Conservation (phyloP, 2,888 invertebrate genomes). For the Tachina fera region DNA sequence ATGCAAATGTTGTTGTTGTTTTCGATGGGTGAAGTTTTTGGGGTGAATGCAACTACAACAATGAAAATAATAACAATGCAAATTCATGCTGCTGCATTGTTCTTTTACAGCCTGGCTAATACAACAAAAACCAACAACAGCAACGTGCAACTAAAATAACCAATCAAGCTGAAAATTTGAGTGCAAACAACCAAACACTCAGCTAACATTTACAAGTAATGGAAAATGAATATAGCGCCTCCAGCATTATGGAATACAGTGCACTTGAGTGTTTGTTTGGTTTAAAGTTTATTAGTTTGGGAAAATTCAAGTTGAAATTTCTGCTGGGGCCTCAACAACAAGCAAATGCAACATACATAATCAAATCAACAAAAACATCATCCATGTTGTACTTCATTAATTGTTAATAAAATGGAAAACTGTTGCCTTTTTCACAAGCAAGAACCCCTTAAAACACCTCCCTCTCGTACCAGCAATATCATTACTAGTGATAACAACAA, state of each 20-base stretch:
- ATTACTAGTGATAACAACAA: constrained; percentile 35
- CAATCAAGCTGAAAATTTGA: constrained; percentile 66
- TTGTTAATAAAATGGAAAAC: constrained; percentile 42
- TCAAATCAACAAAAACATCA: background rate
- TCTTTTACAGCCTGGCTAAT: constrained; percentile 55
- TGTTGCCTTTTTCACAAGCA: constrained; percentile 65
- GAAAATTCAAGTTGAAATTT: constrained; percentile 7
- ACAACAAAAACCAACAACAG: constrained; percentile 16
- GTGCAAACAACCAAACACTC: background rate
- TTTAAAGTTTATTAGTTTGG: constrained; percentile 49
- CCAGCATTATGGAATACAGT: constrained; percentile 26
- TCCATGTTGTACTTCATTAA: constrained; percentile 2
- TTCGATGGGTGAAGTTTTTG: constrained; percentile 17
- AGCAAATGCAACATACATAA: background rate
- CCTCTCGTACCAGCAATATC: constrained; percentile 22
- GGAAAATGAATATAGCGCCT: constrained; percentile 60
- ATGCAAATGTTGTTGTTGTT: constrained; percentile 11
- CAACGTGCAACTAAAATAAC: constrained; percentile 53
- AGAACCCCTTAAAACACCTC: constrained; percentile 36
- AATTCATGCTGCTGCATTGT: constrained; percentile 54
- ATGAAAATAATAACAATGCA: constrained; percentile 70
- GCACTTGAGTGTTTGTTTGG: constrained; percentile 36
- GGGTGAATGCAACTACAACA: constrained; percentile 32
- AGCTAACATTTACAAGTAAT: constrained; percentile 40
- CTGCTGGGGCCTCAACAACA: background rate